Base-by-base conservation (phyloP, 2,888 invertebrate genomes). In the Gerosis bhagava region DNA sequence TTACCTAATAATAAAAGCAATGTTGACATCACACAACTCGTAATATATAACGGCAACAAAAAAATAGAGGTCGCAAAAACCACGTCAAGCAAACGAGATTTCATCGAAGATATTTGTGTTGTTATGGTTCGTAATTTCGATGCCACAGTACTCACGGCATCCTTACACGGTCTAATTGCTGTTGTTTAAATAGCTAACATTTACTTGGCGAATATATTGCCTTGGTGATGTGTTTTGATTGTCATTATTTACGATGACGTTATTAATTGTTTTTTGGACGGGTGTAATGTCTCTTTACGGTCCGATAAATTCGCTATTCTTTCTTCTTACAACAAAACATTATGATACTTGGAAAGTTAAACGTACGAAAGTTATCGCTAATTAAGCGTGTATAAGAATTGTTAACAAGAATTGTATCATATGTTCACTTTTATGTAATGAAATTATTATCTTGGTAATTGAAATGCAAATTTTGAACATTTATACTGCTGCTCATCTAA, bases 111-210 rank as follows among this genome's bases (percentile, higher is more conserved):
- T 49, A 59, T 60, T 58, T 60, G 68, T 70, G n/a, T n/a, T n/a
- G n/a, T n/a, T 71, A 70, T 63, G 67, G 65, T 69, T 53, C 47
- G 36, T 54, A 63, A 60, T 29, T 49, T 70, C 46, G 52, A 56
- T 53, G 63, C 51, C 54, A 51, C 56, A 51, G n/a, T n/a, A n/a
- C n/a, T n/a, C 51, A 54, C 17, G 26, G 35, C 31, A 32, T 29
- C 29, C 29, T 44, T 32, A 15, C 26, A 39, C 45, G 45, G 45
- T 46, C 45, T 39, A 31, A 37, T 48, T 36, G 32, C 10, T 36
- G 31, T 28, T 31, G 43, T 29, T 36, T 13, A 22, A 29, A 49
- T 24, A 40, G 32, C 21, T n/a, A 11, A 35, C 12, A 11, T 21
- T 13, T 26, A 28, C 28, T 10, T n/a, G n/a, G n/a, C n/a, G n/a